A percentile compares a stretch with the other conserved stretches of the same genome.
These are phyloP conservation scores for Parapristionchus giblindavisi DNA, from an alignment of 2,888 invertebrate species.

Conservation along the genomic window DNA sequence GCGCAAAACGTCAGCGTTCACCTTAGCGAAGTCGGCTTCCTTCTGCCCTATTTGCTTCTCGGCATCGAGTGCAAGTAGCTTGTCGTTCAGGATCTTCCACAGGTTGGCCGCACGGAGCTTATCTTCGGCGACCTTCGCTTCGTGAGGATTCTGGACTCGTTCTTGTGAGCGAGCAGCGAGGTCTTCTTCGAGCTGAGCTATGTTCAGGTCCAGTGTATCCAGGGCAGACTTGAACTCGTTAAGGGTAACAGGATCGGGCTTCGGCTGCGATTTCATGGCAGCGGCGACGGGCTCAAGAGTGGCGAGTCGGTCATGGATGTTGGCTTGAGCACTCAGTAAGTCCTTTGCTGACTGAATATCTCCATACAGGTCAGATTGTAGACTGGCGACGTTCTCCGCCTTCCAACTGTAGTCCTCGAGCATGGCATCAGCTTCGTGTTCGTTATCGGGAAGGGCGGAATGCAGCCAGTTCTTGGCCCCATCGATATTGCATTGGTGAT, in stretches of 20 bases:
- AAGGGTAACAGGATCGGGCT: neutral
- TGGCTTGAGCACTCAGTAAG: neutral
- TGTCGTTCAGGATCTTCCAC: neutral
- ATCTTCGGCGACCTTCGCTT: neutral
- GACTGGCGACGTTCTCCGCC: slow-evolving; percentile 3
- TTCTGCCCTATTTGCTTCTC: neutral
- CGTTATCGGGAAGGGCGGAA: neutral
- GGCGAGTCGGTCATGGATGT: neutral
- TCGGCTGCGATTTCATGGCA: neutral
- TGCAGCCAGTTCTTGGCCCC: slow-evolving; percentile 1
- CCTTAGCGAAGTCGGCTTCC: neutral
- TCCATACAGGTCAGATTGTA: neutral
- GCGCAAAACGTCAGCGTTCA: neutral
- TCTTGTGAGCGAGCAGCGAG: slow-evolving; percentile 5
- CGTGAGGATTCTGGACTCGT: slow-evolving; percentile 28
- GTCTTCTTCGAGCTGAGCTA: neutral
- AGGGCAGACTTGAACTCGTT: neutral
- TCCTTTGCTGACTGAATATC: slow-evolving; percentile 19
- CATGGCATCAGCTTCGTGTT: slow-evolving; percentile 23
- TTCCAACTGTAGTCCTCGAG: slow-evolving; percentile 12
- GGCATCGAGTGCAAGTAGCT: neutral
- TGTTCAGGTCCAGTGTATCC: neutral
- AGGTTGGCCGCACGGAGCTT: neutral
- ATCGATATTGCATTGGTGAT: neutral
- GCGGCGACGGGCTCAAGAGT: slow-evolving; percentile 21